Evolutionary conservation across 2,888 invertebrate species (phyloP).

Genomic region (Latheticus oryzae): DNA sequence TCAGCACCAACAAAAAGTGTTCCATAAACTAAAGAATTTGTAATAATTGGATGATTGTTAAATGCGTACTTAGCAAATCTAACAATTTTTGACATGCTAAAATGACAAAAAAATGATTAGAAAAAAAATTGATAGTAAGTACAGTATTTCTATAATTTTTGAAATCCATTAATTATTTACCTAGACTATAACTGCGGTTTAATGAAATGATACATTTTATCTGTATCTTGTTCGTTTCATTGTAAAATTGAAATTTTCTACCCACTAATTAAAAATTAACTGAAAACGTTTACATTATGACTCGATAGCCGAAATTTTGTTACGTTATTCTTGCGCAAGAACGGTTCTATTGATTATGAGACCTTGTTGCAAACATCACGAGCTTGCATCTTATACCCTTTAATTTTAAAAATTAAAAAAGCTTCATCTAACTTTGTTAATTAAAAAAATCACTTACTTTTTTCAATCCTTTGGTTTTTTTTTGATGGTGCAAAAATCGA

Average conservation of each 20-base stretch:
- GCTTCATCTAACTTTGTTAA: background rate
- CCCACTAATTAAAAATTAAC: constrained; percentile 9
- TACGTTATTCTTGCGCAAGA: constrained; percentile 37
- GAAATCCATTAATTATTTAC: constrained; percentile 8
- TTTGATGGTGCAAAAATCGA: too few species aligned
- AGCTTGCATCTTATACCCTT: constrained; percentile 4
- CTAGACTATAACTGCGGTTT: too few species aligned
- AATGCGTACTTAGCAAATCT: constrained; percentile 61
- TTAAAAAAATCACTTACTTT: constrained; percentile 3
- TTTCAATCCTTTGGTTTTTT: too few species aligned
- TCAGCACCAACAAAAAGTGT: constrained; percentile 84
- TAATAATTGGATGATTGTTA: constrained; percentile 65
- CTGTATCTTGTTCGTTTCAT: constrained; percentile 11
- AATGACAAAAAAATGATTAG: constrained; percentile 31
- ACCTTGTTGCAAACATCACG: constrained; percentile 10
- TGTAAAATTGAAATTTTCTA: too few species aligned
- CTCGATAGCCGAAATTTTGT: constrained; percentile 15
- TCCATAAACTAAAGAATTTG: constrained; percentile 77
- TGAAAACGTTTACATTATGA: constrained; percentile 12
- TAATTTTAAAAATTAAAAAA: too few species aligned
- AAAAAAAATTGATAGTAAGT: constrained; percentile 5
- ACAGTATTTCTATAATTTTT: background rate
- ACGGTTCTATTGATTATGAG: constrained; percentile 34
- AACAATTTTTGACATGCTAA: constrained; percentile 52
- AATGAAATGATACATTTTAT: constrained; percentile 17